Conservation (phyloP, 2,113 vertebrate genomes). For the Myotis yumanensis region DNA sequence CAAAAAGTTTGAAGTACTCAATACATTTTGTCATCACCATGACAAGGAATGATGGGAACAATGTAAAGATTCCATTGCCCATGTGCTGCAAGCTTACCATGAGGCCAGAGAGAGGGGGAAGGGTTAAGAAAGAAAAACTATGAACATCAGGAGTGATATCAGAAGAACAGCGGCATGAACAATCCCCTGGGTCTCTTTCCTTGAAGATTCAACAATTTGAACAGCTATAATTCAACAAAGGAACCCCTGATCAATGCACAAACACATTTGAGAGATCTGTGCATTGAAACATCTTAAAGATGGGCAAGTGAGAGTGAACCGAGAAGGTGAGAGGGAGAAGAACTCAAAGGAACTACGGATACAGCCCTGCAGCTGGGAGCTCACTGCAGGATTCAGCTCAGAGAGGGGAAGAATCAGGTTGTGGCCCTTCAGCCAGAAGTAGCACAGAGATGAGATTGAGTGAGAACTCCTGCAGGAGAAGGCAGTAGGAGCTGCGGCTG, state of each 20-base stretch:
- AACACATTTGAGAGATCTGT: neutral
- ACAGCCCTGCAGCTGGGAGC: neutral
- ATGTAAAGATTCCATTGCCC: neutral
- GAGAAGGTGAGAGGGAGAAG: neutral
- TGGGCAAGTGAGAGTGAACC: neutral
- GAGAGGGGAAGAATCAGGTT: neutral
- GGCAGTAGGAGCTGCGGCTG: neutral
- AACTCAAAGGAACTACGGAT: neutral
- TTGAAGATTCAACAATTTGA: neutral
- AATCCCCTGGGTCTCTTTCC: neutral
- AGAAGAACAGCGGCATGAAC: neutral
- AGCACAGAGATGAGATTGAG: neutral
- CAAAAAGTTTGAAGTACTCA: neutral
- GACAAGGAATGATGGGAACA: slow-evolving; percentile 18
- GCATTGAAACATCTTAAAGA: neutral
- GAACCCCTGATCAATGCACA: neutral
- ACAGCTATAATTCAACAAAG: neutral
- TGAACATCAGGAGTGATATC: neutral
- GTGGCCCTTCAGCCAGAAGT: neutral
- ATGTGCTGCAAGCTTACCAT: neutral
- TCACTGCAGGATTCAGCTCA: neutral
- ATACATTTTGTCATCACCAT: neutral
- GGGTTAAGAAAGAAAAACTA: neutral
- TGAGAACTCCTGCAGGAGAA: neutral
- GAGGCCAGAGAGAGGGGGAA: too few species aligned